phyloP scores from a whole-genome alignment of 2,797 vertebrate genomes.

The Merluccius polli region DNA sequence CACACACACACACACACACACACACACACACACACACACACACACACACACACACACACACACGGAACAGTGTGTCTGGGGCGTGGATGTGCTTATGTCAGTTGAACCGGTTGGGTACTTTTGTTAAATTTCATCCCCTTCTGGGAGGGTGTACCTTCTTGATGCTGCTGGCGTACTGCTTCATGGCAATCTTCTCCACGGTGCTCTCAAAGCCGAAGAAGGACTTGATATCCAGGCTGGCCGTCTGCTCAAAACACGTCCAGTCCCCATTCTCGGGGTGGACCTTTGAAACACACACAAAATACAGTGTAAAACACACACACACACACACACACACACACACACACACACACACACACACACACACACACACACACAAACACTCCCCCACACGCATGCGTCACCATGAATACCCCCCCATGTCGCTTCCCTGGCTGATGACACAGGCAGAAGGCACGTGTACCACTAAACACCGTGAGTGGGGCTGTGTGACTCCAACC shows the following conservation, averaged over 20 bases:
- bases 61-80: not conserved
- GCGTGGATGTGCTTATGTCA: no score
- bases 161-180: conserved; percentile 92
- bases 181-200: conserved; percentile 96
- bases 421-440: conserved; percentile 24
- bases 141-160: conserved; percentile 71
- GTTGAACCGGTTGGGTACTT: not conserved
- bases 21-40: conserved; percentile 6
- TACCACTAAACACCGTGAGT: conserved; percentile 32
- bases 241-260: conserved; percentile 95
- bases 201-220: conserved; percentile 97
- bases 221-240: conserved; percentile 93
- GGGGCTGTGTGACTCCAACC: conserved; percentile 32
- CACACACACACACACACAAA: conserved; percentile 22
- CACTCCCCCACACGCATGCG: conserved; percentile 18
- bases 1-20: not conserved
- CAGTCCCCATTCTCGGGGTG: conserved; percentile 95
- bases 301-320: no score
- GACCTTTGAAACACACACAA: conserved; percentile 75
- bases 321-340: conserved; percentile 7
- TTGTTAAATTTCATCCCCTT: not conserved
- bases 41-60: conserved; percentile 6
- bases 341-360: conserved; percentile 32
- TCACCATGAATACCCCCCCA: not conserved
- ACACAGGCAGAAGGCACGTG: conserved; percentile 32